Evolutionary conservation across 2,888 invertebrate species (phyloP).

Genomic region (Nowickia ferox): DNA sequence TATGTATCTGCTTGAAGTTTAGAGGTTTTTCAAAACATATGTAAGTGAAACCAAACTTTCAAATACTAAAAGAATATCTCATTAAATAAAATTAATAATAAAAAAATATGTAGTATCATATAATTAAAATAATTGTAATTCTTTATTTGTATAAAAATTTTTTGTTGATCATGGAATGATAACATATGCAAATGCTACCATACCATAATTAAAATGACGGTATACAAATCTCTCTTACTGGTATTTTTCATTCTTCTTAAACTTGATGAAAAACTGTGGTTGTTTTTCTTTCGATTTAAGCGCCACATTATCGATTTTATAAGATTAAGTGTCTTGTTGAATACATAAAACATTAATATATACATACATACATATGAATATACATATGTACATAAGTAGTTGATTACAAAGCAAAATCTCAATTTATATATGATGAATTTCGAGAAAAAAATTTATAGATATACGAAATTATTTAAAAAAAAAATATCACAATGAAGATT

Average conservation of each 20-base stretch:
- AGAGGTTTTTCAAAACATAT: too few species aligned
- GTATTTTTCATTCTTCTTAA: not conserved
- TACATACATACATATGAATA: constrained; percentile 2
- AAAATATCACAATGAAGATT: constrained; percentile 68
- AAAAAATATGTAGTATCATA: not conserved
- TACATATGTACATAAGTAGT: constrained; percentile 2
- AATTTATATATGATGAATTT: constrained; percentile 44
- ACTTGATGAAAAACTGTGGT: constrained; percentile 16
- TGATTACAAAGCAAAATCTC: constrained; percentile 38
- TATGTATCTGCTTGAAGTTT: too few species aligned
- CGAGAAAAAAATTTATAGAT: constrained; percentile 48
- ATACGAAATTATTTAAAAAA: constrained; percentile 54
- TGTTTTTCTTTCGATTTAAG: constrained; percentile 6
- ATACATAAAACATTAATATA: constrained; percentile 22
- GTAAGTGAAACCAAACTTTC: too few species aligned
- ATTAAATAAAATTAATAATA: too few species aligned
- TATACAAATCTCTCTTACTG: constrained; percentile 43
- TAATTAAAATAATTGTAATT: constrained; percentile 56
- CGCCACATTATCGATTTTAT: constrained; percentile 11
- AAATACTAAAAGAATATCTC: too few species aligned
- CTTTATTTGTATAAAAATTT: constrained; percentile 60
- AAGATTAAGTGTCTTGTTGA: constrained; percentile 20
- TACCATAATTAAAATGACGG: constrained; percentile 50
- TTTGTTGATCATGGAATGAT: constrained; percentile 46
- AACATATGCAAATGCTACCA: constrained; percentile 44